These are phyloP conservation scores for Brotula barbata DNA, from an alignment of 2,797 vertebrate species.

Conservation along the genomic window DNA sequence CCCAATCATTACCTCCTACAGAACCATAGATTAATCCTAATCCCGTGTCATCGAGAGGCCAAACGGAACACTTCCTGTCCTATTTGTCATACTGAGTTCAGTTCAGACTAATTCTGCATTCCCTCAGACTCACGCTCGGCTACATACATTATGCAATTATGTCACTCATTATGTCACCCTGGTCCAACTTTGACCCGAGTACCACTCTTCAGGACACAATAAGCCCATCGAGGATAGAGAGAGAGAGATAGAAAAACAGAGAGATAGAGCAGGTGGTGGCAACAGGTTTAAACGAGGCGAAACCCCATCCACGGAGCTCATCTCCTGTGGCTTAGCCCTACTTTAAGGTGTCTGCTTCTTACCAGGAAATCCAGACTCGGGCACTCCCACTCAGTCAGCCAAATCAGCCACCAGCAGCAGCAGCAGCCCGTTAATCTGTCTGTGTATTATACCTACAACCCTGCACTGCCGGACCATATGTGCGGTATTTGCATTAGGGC, in stretches of 20 bases:
- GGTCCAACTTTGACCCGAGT: slow-evolving; percentile 1
- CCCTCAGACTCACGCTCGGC: too few relatives aligned
- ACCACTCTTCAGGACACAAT: slow-evolving; percentile 28
- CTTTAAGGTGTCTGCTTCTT: slow-evolving; percentile 59
- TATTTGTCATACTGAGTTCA: too few relatives aligned
- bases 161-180: slow-evolving; percentile 25
- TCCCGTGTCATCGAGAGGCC: too few relatives aligned
- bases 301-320: slow-evolving; percentile 73
- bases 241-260: slow-evolving; percentile 22
- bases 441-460: slow-evolving; percentile 49
- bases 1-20: background rate
- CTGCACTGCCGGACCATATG: slow-evolving; percentile 56
- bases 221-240: slow-evolving; percentile 30
- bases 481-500: slow-evolving; percentile 14
- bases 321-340: slow-evolving; percentile 66
- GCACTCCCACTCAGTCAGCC: slow-evolving; percentile 22
- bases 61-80: too few relatives aligned
- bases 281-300: slow-evolving; percentile 69
- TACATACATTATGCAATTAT: too few relatives aligned
- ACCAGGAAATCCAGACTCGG: slow-evolving; percentile 45
- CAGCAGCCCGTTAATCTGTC: slow-evolving; percentile 66
- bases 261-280: slow-evolving; percentile 71
- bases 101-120: too few relatives aligned
- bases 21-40: too few relatives aligned
- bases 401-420: slow-evolving; percentile 37